These are phyloP conservation scores for Morpho deidamia DNA, from an alignment of 2,888 invertebrate species.

Conservation along the genomic window DNA sequence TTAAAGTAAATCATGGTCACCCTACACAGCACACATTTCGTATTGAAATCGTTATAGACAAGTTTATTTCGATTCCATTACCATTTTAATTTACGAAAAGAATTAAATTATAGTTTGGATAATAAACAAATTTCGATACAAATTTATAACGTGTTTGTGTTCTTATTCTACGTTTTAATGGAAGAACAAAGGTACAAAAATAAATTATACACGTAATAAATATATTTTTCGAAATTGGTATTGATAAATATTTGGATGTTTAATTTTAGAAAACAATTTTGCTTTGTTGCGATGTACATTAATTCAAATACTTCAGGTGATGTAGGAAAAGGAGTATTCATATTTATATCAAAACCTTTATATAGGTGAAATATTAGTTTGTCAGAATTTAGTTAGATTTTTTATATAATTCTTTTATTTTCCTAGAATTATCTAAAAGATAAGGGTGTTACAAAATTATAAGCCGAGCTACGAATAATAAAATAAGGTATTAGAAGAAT, in stretches of 20 bases:
- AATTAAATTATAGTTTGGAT: slow-evolving; percentile 28
- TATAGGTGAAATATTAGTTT: no score
- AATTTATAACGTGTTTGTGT: slow-evolving; percentile 25
- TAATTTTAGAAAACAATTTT: neutral
- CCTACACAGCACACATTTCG: slow-evolving; percentile 12
- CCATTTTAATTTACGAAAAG: slow-evolving; percentile 31
- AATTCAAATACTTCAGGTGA: neutral
- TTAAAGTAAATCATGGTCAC: neutral
- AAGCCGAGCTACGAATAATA: no score
- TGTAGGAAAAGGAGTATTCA: neutral
- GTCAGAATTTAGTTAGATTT: no score
- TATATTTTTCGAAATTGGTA: neutral
- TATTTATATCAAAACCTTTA: neutral
- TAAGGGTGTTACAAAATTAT: no score
- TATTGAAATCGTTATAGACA: slow-evolving; percentile 24
- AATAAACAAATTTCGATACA: slow-evolving; percentile 27
- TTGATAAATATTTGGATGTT: slow-evolving; percentile 2
- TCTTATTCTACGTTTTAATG: slow-evolving; percentile 25
- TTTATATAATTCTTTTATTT: no score
- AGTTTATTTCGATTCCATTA: slow-evolving; percentile 31
- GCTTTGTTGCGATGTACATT: neutral
- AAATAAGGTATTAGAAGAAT: no score
- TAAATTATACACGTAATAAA: slow-evolving; percentile 8
- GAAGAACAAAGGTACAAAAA: slow-evolving; percentile 28
- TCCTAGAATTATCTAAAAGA: no score